These are phyloP conservation scores for Pyrgilauda ruficollis DNA, from an alignment of 2,113 vertebrate species.

Conservation along the genomic window DNA sequence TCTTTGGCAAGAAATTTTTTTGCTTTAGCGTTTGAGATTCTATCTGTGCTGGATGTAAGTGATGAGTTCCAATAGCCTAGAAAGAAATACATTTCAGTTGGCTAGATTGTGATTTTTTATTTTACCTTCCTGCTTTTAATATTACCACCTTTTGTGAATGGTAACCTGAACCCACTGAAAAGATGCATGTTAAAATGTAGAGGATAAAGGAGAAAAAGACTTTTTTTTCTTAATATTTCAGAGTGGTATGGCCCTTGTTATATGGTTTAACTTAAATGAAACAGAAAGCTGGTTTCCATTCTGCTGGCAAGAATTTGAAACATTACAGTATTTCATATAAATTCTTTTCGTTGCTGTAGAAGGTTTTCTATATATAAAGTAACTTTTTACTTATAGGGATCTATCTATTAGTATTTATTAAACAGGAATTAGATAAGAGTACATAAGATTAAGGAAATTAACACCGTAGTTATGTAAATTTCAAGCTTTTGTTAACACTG, in stretches of 20 bases:
- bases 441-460: not conserved
- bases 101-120: not conserved
- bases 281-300: not conserved
- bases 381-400: not conserved
- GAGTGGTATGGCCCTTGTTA: not conserved
- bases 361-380: not conserved
- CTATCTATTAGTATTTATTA: not conserved
- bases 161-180: not conserved
- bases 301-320: not conserved
- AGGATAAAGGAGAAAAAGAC: accelerated
- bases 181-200: not conserved
- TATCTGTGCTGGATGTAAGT: not conserved
- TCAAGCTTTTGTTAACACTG: not conserved
- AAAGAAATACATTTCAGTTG: not conserved
- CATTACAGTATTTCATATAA: not conserved
- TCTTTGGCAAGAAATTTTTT: not conserved
- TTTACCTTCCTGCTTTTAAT: not conserved
- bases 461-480: not conserved
- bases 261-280: not conserved
- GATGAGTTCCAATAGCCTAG: not conserved
- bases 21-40: not conserved
- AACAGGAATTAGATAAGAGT: not conserved
- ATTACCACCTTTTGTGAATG: not conserved
- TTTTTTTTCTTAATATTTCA: not conserved
- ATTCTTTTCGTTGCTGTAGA: not conserved